Evolutionary conservation across 2,888 invertebrate genomes (phyloP), one percentile per base, ranked within the genome.

Genomic region (Mechanitis mazaeus): DNA sequence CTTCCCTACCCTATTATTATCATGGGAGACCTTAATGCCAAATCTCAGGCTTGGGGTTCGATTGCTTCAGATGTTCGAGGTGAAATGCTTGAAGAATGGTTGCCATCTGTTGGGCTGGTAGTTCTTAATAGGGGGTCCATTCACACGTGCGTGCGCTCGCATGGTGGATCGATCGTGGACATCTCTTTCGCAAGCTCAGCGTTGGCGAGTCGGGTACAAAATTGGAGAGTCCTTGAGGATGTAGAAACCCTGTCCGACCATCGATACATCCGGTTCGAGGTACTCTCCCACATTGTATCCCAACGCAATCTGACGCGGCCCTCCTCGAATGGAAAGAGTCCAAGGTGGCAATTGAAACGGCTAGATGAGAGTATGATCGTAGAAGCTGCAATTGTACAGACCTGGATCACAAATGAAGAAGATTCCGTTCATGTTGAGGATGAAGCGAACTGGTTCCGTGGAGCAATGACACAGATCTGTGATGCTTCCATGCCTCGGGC

Each of bases 91-190:
- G 68, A 66, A 31, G 65, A 61, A 1, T 71, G 71, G 70, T 12
- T 45, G 38, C 50, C 33, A 5, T n/a, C 33, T 0, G 46, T 50
- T 3, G 69, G 67, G 0, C 64, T 72, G 0, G 3, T 54, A 0
- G n/a, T 68, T 0, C 6, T 65, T 0, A 71, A 71, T 46, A 55
- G 54, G 9, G 71, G 70, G 0, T 59, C 64, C 2, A 57, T 59
- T 1, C 35, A 59, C 54, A 71, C 71, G 0, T 72, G 68, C n/a
- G 69, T 72, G 33, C 66, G 69, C 5, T 61, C 54, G 7, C 54
- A 63, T 28, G 71, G 73, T 1, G 68, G 64, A 1, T 72, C 71
- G 0, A 68, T 68, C 4, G 68, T 70, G 28, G 68, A 69, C 47
- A 2, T 69, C 1, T 35, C 69, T 3, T 64, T 68, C 33, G 64